Evolutionary conservation across 2,113 vertebrate genomes (phyloP).

Genomic region (Laticauda colubrina): DNA sequence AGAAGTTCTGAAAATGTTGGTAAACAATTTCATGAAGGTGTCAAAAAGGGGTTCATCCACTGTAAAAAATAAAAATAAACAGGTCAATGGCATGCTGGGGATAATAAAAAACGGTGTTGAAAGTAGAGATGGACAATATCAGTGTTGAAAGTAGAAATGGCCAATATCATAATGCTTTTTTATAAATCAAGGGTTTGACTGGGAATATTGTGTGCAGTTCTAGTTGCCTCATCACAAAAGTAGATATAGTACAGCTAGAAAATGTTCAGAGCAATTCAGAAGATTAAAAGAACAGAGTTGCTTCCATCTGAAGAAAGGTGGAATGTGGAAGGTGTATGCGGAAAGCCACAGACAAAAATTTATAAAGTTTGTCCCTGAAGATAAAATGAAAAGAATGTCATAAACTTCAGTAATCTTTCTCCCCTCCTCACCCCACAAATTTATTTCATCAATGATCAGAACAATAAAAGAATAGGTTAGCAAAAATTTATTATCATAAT

Average conservation of each 20-base stretch:
- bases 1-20: conserved; percentile 28
- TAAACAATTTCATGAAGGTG: neutral
- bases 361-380: neutral
- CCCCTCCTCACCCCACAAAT: neutral
- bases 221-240: neutral
- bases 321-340: neutral
- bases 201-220: neutral
- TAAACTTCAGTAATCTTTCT: neutral
- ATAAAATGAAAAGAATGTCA: neutral
- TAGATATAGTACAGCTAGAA: neutral
- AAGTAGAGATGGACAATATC: neutral
- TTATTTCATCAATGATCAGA: neutral
- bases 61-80: neutral
- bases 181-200: neutral
- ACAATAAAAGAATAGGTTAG: neutral
- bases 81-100: neutral
- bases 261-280: neutral
- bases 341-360: neutral
- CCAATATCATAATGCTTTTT: neutral
- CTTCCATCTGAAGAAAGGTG: neutral
- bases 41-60: neutral
- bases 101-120: neutral
- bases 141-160: neutral
- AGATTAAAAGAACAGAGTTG: neutral
- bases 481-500: neutral